Percentiles rank a stretch among this genome's conserved stretches.
These are phyloP conservation scores for Microcaecilia unicolor DNA, from an alignment of 2,797 vertebrate genomes.

Conservation along the genomic window DNA sequence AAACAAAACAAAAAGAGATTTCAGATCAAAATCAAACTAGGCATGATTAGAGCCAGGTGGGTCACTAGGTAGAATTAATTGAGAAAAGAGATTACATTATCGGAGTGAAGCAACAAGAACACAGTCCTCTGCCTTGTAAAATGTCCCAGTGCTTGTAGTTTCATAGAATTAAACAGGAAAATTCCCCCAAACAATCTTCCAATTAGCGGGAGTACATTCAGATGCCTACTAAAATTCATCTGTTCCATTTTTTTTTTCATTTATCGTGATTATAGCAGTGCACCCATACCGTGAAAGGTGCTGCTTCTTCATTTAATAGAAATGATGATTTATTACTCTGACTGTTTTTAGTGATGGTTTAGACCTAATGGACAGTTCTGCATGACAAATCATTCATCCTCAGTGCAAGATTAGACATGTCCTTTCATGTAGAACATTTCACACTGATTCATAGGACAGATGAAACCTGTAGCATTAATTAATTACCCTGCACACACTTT, in stretches of 20 bases:
- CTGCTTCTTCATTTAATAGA: constrained; percentile 42
- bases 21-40: no score
- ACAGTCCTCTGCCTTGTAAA: no score
- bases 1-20: no score
- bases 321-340: constrained; percentile 55
- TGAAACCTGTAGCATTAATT: constrained; percentile 23
- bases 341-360: constrained; percentile 37
- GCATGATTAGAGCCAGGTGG: no score
- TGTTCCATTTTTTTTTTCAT: constrained; percentile 54
- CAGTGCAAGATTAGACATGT: constrained; percentile 39
- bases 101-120: no score
- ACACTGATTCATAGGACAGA: constrained; percentile 17
- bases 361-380: constrained; percentile 43
- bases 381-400: constrained; percentile 37
- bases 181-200: constrained; percentile 42
- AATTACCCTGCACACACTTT: constrained; percentile 13
- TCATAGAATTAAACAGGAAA: constrained; percentile 30
- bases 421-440: constrained; percentile 28
- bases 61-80: no score
- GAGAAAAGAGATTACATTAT: no score
- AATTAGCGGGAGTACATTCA: constrained; percentile 57
- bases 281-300: constrained; percentile 38
- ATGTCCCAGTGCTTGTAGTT: no score
- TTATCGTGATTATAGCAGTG: constrained; percentile 58
- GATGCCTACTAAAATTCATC: constrained; percentile 59